Evolutionary conservation across 2,888 invertebrate species (phyloP), one percentile per base, ranked within the genome.

Genomic region (Linnaemya vulpina): DNA sequence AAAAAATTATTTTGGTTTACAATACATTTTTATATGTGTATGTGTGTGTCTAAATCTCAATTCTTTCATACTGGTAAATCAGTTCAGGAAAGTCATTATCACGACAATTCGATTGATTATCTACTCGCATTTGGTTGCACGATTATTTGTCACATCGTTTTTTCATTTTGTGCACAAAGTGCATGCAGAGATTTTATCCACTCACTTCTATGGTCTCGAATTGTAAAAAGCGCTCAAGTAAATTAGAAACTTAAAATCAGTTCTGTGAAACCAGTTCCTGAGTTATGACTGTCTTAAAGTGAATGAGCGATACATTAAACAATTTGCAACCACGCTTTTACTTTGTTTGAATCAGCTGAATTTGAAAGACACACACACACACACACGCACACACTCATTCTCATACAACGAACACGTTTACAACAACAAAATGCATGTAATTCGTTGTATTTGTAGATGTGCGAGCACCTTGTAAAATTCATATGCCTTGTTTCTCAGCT

Each of bases 401-500:
- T 3, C 17, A 49, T 3, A 1, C 53, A 22, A 3, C 17, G 22
- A 55, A 13, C n/a, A n/a, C 20, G 15, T 15, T 60, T 17, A 60
- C 62, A 70, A 71, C n/a, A 78, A 71, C 62, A 70, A n/a, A 10
- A 30, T 60, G 15, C 25, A 55, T 60, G 60, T n/a, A 58, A n/a
- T 1, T 35, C 15, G 11, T 20, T 60, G 38, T 25, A 55, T 25
- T 17, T 60, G 58, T 58, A 35, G 35, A n/a, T n/a, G 30, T 60
- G 60, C 38, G 60, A 60, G 38, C 17, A 35, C 8, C 38, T 65
- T 49, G 65, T 46, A 65, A 63, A 63, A 67, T 30, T n/a, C 11
- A 53, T 20, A 65, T 43, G 62, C 79, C 53, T 81, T 49, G 46
- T 53, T 80, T 75, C 55, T 67, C 67, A 35, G 49, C 25, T 60